Conservation (phyloP, 2,113 vertebrate species). For the Pontoporia blainvillei region DNA sequence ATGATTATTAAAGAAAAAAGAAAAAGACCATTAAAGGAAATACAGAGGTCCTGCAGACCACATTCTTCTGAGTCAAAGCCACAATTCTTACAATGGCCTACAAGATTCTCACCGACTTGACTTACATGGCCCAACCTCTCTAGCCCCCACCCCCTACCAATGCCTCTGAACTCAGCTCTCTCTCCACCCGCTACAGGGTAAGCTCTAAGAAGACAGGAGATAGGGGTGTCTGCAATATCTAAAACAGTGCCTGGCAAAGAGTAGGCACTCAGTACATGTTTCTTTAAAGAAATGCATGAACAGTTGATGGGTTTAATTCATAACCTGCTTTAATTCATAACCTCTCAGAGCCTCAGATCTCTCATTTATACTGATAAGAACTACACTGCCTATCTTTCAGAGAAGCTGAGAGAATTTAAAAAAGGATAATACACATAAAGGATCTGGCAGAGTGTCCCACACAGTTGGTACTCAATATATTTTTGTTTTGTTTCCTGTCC, state of each 20-base stretch:
- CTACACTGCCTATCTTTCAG: not conserved
- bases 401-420: not conserved
- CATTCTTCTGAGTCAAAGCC: not conserved
- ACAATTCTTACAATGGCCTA: not conserved
- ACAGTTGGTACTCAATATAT: not conserved
- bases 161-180: not conserved
- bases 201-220: not conserved
- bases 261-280: not conserved
- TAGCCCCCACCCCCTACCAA: accelerated
- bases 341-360: not conserved
- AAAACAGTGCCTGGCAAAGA: not conserved
- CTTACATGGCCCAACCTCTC: not conserved
- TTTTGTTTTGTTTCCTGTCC: not conserved
- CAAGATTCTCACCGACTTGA: not conserved
- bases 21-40: not conserved
- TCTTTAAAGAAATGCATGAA: not conserved
- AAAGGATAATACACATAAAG: not conserved
- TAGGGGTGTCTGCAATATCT: not conserved
- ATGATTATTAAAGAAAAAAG: not conserved
- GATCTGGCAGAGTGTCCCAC: not conserved
- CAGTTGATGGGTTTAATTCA: not conserved
- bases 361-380: not conserved
- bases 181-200: not conserved
- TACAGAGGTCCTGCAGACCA: not conserved
- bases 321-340: not conserved